Percentiles rank a stretch among this genome's conserved stretches.
These are phyloP conservation scores for Tetrax tetrax DNA, from an alignment of 2,113 vertebrate species.

Conservation along the genomic window DNA sequence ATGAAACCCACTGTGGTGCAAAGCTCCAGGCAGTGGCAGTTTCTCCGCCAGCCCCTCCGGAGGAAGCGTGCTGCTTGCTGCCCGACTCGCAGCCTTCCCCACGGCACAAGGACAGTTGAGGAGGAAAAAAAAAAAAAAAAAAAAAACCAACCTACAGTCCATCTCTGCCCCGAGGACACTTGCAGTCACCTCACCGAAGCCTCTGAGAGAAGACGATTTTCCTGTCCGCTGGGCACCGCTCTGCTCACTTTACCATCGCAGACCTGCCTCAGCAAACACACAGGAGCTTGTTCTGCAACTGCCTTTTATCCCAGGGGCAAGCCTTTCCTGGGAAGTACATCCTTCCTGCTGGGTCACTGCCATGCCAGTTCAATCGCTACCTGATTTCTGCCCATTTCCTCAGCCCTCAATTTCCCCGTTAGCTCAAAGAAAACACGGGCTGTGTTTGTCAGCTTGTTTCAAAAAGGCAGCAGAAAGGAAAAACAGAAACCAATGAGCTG, in stretches of 20 bases:
- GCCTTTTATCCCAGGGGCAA: not conserved
- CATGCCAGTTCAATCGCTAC: not conserved
- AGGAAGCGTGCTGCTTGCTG: not conserved
- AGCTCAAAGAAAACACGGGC: not conserved
- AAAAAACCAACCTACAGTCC: not conserved
- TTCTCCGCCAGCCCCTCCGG: not conserved
- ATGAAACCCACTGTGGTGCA: not conserved
- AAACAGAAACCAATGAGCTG: not conserved
- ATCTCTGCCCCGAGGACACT: not conserved
- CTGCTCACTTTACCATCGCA: not conserved
- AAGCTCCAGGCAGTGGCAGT: not conserved
- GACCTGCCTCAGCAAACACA: not conserved
- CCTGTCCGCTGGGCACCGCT: not conserved
- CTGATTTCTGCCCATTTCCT: not conserved
- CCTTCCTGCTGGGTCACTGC: constrained; percentile 24
- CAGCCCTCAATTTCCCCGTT: not conserved
- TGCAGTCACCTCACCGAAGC: not conserved
- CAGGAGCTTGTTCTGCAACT: not conserved
- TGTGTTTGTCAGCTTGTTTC: not conserved
- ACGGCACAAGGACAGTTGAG: not conserved
- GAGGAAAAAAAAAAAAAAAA: not conserved
- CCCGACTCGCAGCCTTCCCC: not conserved
- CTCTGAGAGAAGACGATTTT: not conserved
- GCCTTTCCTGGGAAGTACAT: not conserved
- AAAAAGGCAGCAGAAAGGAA: not conserved